Conservation (phyloP, 2,113 vertebrate genomes). For the Pavo muticus region DNA sequence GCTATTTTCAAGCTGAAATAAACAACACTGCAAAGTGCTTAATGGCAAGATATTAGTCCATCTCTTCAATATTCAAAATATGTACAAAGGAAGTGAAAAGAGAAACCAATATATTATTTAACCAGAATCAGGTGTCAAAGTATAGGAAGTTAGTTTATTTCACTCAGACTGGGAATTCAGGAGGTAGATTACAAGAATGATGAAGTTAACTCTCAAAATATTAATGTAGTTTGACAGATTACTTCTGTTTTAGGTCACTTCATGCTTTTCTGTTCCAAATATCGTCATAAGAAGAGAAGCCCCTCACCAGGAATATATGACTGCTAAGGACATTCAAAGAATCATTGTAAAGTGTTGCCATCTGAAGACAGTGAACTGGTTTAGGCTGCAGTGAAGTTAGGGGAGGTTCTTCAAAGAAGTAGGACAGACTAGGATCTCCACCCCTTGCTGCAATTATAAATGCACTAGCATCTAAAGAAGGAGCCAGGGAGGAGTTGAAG, state of each 20-base stretch:
- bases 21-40: background rate
- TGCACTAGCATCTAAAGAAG: background rate
- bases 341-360: background rate
- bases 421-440: constrained; percentile 4
- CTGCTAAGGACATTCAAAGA: background rate
- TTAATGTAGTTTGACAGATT: background rate
- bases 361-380: background rate
- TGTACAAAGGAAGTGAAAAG: background rate
- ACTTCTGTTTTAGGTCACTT: background rate
- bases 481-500: background rate
- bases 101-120: background rate
- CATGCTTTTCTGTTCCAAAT: background rate
- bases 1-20: background rate
- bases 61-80: background rate
- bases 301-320: background rate
- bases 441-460: constrained; percentile 61
- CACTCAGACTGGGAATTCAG: background rate
- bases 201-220: background rate
- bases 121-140: background rate
- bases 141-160: background rate
- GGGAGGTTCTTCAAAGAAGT: constrained; percentile 43
- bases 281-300: background rate
- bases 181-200: background rate
- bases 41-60: background rate
- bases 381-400: background rate